Base-by-base conservation (phyloP, 1,140 invertebrate genomes). In the Steinernema khuongi region DNA sequence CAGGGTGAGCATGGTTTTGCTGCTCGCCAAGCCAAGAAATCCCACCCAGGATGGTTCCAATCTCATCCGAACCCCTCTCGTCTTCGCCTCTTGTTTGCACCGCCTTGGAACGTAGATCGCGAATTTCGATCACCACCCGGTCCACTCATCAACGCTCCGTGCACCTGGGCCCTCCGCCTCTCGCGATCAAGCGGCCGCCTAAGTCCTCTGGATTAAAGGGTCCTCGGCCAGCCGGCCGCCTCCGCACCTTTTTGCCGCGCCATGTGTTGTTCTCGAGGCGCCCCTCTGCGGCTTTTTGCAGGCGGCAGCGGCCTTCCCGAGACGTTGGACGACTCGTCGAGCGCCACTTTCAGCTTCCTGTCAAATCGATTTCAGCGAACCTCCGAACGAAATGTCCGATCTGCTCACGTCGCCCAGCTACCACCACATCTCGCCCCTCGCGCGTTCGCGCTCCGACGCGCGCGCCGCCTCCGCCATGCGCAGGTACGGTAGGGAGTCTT, bases 371-470 rank as follows among this genome's bases (percentile, higher is more conserved):
- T 76, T 41, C 71, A 76, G 71, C 50, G 50, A 60, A 72, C 28
- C 22, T 19, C 71, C 70, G 71, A 66, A 74, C 30, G 71, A 70
- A 74, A 79, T 79, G 78, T 11, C 50, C 7, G 71, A 73, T 41
- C 68, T 79, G 44, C 68, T 74, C 60, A 74, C 68, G 11, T 81
- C 79, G 18, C 79, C 79, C n/a, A 80, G 77, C 18, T 80, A 77
- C 72, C 79, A 80, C 41, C 79, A 81, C 69, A 79, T 79, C 66
- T 80, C 79, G 1, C 79, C 79, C 14, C 72, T 80, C 0, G 70
- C 77, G 18, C 68, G 79, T 7, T 81, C 79, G 22, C 31, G 77
- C 19, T 75, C 73, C 43, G 77, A 78, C 74, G 73, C 77, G 11
- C 31, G 77, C 22, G 73, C 77, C 26, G 50, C 50, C 26, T 70